A percentile compares a stretch with the other conserved stretches of the same genome.
These are phyloP conservation scores for Percopsis transmontana DNA, from an alignment of 2,113 vertebrate species.

Conservation along the genomic window DNA sequence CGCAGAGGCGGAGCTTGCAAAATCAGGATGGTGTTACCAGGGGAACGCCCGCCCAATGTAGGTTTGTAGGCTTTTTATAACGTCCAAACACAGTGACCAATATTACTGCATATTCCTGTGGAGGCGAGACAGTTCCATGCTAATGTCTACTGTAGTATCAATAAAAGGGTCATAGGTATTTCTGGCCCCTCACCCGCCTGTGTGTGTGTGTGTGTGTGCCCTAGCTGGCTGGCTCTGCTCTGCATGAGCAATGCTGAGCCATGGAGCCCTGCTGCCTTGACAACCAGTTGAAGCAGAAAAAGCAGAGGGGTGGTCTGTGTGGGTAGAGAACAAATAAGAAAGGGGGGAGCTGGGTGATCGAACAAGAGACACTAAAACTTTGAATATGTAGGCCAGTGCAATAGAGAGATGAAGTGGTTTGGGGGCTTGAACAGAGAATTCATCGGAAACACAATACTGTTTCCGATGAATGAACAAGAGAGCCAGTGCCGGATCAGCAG, in stretches of 20 bases:
- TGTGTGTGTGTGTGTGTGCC: constrained; percentile 28
- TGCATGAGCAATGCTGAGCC: constrained; percentile 76
- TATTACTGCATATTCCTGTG: no score
- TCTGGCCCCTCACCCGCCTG: neutral
- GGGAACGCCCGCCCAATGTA: no score
- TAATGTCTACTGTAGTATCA: neutral
- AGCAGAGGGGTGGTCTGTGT: constrained; percentile 28
- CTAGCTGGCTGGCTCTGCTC: constrained; percentile 48
- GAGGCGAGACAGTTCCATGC: no score
- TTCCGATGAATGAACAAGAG: constrained; percentile 7
- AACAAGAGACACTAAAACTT: constrained; percentile 33
- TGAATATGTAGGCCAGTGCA: constrained; percentile 32
- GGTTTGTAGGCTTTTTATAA: no score
- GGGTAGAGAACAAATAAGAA: constrained; percentile 52
- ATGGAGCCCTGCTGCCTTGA: constrained; percentile 71
- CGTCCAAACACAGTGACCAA: no score
- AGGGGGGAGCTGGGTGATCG: constrained; percentile 15
- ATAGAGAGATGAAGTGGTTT: neutral
- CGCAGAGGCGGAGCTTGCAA: no score
- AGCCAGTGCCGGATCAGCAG: neutral
- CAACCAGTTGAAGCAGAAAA: constrained; percentile 53
- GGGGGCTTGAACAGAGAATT: neutral
- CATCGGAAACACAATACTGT: neutral
- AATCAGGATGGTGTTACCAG: no score
- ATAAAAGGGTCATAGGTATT: neutral